phyloP scores from a whole-genome alignment of 2,888 invertebrate genomes.

The Caenorhabditis drosophilae region DNA sequence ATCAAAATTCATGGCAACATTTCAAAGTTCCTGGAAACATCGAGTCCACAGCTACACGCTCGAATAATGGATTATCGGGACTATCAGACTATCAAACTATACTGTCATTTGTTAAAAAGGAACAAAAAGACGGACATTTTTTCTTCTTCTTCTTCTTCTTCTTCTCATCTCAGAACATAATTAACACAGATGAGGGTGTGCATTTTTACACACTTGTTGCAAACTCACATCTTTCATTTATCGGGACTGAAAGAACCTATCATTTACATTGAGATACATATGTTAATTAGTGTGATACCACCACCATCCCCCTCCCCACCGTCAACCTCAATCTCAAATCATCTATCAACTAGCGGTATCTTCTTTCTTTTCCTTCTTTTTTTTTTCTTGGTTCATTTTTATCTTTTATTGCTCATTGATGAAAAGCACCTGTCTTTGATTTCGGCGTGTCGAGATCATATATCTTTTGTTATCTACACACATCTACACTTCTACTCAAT shows the following conservation, averaged over 20 bases:
- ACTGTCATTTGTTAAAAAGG: too few species aligned
- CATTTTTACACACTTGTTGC: not conserved
- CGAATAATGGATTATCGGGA: too few species aligned
- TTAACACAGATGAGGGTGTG: not conserved
- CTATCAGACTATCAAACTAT: too few species aligned
- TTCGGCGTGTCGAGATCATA: conserved; percentile 1
- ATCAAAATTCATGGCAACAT: too few species aligned
- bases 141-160: too few species aligned
- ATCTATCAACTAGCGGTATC: conserved; percentile 11
- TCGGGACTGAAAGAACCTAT: too few species aligned
- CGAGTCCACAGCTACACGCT: too few species aligned
- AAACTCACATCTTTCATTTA: not conserved
- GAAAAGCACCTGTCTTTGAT: conserved; percentile 18
- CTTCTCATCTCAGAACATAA: not conserved
- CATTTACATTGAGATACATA: conserved; percentile 12
- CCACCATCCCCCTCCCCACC: not conserved
- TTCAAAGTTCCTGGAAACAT: too few species aligned
- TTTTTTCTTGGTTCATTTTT: too few species aligned
- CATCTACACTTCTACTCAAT: not conserved
- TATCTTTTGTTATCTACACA: not conserved
- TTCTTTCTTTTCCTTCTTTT: not conserved
- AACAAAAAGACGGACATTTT: too few species aligned
- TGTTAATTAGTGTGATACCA: conserved; percentile 38
- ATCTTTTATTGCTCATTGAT: too few species aligned
- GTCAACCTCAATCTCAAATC: not conserved